Base-by-base conservation (phyloP, 2,888 invertebrate genomes). In the Macroteleia sp. region DNA sequence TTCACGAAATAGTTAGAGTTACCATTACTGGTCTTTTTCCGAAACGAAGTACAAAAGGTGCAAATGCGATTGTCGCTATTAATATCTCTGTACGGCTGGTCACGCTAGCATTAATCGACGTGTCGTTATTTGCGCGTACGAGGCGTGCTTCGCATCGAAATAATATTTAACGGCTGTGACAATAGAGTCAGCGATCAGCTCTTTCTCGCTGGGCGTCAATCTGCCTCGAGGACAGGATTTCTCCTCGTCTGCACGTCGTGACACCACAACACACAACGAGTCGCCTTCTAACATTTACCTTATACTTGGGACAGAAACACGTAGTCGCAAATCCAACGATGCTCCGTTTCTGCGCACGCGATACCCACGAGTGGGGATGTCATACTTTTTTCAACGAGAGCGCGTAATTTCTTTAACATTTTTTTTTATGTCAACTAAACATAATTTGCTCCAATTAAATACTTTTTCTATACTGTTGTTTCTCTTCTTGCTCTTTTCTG, bases 131-230 rank as follows among this genome's bases (percentile, higher is more conserved):
- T 83, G 86, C 83, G 83, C 85, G 86, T 85, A 85, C 84, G 85
- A 82, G 81, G 84, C 86, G 86, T 86, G 87, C 85, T 83, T 80
- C 81, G 86, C 86, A 86, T 87, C 83, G 86, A 85, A 87, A 87
- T 84, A 81, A 87, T 87, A 86, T 87, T 87, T 87, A 82, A 87
- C 82, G 76, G 81, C 54, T 75, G 82, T 79, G 83, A 87, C 86
- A 87, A 87, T 87, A 83, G 82, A 80, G 73, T 81, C 80, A 78
- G 75, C 69, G 75, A 79, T 70, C 66, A 56, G 56, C 54, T 64
- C 66, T 70, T 71, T 73, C 50, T 62, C 57, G 66, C 57, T 69
- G 84, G 82, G 83, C 82, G 83, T 82, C 75, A 62, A 71, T 71
- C 69, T 48, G 61, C 82, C 83, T 83, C 57, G 61, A 46, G 52